Evolutionary conservation across 2,888 invertebrate species (phyloP), one percentile per base, ranked within the genome.

Genomic region (Dryococelus australis): DNA sequence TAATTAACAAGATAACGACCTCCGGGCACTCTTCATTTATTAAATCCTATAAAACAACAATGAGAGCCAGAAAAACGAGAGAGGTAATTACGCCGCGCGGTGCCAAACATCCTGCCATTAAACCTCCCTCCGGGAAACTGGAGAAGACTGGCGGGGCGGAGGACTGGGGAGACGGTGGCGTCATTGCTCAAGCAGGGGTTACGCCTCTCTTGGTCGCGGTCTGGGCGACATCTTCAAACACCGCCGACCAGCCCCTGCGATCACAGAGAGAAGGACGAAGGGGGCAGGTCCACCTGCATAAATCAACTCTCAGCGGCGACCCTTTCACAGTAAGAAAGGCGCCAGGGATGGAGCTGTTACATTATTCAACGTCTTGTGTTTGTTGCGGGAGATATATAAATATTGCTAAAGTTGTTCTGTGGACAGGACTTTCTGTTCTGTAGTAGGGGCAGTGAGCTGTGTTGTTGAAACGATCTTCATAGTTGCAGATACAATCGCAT

Each of bases 1-100:
- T 65, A 65, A 65, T 65, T 65, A 65, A 65, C 65, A 65, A 65
- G 65, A 65, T 65, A 65, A 65, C 65, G 65, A 65, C 65, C 65
- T 65, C 65, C 65, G 65, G 65, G 65, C 65, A 65, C 65, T 65
- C 20, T 65, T 65, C 65, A 65, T 65, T 65, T 65, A 65, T 65
- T 65, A 65, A 65, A 65, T 20, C 65, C 65, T 65, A 20, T 65
- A 65, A 65, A 65, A 65, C 65, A 65, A 65, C 65, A 24, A 65
- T 65, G 65, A 8, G 65, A 9, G 65, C 13, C 65, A 65, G 65
- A 65, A 65, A 65, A 65, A 24, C 65, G 24, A 5, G 65, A n/a
- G n/a, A 8, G 65, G 65, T 65, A 65, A 65, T 65, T 65, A 65
- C 65, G 65, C 20, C 5, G 65, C 65, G 10, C 65, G 65, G 16